phyloP scores from a whole-genome alignment of 2,888 invertebrate species.

The Heliconius aoede region DNA sequence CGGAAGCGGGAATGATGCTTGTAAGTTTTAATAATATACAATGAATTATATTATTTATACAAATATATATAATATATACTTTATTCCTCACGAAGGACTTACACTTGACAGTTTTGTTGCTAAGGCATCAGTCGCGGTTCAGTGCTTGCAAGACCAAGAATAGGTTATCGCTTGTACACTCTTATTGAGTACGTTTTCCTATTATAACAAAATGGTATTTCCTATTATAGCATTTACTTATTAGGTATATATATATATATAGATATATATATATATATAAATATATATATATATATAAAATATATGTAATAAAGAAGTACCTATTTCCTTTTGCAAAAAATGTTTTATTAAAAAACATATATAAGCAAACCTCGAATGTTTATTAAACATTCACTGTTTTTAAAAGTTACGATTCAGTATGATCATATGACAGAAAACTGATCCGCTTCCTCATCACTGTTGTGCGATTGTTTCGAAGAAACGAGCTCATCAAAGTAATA shows the following conservation, averaged over 20 bases:
- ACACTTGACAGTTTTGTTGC: neutral
- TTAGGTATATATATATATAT: neutral
- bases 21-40: neutral
- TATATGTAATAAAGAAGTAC: too few species aligned
- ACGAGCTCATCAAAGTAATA: constrained; percentile 4
- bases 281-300: too few species aligned
- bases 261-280: too few species aligned
- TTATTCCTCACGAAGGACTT: neutral
- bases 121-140: constrained; percentile 19
- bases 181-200: neutral
- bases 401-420: constrained; percentile 54
- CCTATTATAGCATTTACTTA: neutral
- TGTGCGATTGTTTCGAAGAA: constrained; percentile 25
- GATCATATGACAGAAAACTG: constrained; percentile 36
- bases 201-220: constrained; percentile 1
- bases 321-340: neutral
- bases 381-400: constrained; percentile 63
- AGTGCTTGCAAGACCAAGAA: neutral
- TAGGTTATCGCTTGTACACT: constrained; percentile 14
- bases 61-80: neutral
- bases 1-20: neutral
- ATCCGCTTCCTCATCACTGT: constrained; percentile 34
- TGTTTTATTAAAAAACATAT: neutral
- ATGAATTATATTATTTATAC: neutral
- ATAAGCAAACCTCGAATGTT: constrained; percentile 53